Base-by-base conservation (phyloP, 2,113 vertebrate species). In the Syngnathus typhle region DNA sequence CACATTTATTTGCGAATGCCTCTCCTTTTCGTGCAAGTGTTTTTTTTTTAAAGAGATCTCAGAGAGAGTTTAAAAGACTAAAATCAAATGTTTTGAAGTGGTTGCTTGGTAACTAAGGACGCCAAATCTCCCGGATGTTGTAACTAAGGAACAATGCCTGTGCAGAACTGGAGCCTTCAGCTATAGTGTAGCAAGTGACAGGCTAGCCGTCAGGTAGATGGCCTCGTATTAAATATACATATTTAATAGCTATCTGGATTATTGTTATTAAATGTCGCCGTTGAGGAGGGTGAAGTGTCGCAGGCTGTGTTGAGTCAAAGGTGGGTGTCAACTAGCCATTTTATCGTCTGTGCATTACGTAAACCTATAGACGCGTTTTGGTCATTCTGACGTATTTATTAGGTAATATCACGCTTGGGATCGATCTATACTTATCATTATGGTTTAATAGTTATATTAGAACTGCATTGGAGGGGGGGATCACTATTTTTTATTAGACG, bases 91-190 rank as follows among this genome's bases (percentile, higher is more conserved):
- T 18, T 38, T 19, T 37, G 36, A 39, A 56, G 15, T 66, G 1
- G 60, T 51, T 47, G 74, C 70, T 70, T 72, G 68, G 81, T 85
- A 67, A 74, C 87, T 69, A 84, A 16, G 81, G 82, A 80, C 74
- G 74, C 78, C 65, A 79, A 80, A 69, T 19, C 1, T 60, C 62
- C 83, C 70, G 82, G 83, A 84, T 79, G 82, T 79, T 80, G 85
- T 87, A 67, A 66, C 75, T 76, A 82, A 74, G 79, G 81, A 65
- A 52, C 41, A 68, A 7, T 59, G 63, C 68, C 32, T 68, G 47
- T 43, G 19, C 52, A 69, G 59, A 1, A 16, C 19, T 74, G 51
- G 36, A 74, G 73, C 65, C 71, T 59, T 67, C 79, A 54, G 76
- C 64, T 75, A 76, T 82, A 83, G 76, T 15, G 65, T 38, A 76